A percentile compares a stretch with the other conserved stretches of the same genome.
Conservation (phyloP, 2,113 vertebrate genomes). For the Thunnus maccoyii region DNA sequence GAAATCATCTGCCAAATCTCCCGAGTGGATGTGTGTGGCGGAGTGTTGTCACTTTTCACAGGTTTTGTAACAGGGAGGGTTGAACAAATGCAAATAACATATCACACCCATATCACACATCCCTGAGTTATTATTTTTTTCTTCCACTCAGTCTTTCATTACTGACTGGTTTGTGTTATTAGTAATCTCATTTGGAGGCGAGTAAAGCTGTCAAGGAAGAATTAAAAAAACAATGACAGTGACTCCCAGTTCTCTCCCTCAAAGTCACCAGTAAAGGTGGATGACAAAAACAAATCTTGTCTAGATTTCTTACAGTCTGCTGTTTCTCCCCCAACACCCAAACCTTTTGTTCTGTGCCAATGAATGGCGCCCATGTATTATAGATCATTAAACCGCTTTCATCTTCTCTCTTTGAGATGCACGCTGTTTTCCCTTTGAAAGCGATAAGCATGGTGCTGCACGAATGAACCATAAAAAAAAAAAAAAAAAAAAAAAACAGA, state of each 20-base stretch:
- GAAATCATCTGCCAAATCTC: constrained; percentile 47
- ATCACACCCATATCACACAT: constrained; percentile 39
- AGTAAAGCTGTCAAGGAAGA: constrained; percentile 39
- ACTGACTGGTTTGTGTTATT: constrained; percentile 55
- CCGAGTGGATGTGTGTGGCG: constrained; percentile 39
- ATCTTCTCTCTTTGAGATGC: constrained; percentile 69
- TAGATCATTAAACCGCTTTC: constrained; percentile 75
- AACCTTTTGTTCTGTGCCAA: constrained; percentile 49
- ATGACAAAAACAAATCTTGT: constrained; percentile 20
- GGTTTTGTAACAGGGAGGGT: constrained; percentile 26
- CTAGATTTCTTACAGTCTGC: constrained; percentile 26
- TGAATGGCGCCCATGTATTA: constrained; percentile 66
- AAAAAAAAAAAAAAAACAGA: constrained; percentile 9
- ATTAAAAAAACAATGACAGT: constrained; percentile 55
- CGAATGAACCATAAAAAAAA: constrained; percentile 25
- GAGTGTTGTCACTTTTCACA: constrained; percentile 39
- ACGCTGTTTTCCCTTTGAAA: constrained; percentile 69
- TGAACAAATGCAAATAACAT: constrained; percentile 51
- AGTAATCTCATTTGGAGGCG: constrained; percentile 49
- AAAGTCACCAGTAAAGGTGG: constrained; percentile 25
- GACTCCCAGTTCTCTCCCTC: constrained; percentile 3
- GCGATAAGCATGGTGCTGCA: constrained; percentile 34
- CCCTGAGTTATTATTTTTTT: constrained; percentile 22
- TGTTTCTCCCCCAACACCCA: constrained; percentile 11
- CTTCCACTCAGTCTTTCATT: constrained; percentile 47